Percentiles rank a stretch among this genome's conserved stretches.
Evolutionary conservation across 30 jellyfish, hydroid and myxozoan species (phyloP).

Genomic region (Sanderia malayensis): DNA sequence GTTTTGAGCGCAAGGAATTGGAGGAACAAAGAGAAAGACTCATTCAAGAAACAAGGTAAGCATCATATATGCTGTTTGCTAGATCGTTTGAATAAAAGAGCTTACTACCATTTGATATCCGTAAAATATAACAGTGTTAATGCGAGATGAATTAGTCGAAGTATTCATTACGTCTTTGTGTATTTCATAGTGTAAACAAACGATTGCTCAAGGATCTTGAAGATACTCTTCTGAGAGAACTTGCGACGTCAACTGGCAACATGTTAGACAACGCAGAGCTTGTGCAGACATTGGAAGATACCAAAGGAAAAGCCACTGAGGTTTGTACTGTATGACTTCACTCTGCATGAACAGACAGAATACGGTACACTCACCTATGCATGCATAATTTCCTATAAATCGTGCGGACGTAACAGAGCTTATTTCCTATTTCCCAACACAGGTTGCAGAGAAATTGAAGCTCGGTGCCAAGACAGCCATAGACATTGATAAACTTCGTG

Average conservation of each 20-base stretch:
- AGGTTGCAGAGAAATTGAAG: conserved; percentile 96
- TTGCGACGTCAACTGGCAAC: conserved; percentile 98
- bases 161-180: neutral
- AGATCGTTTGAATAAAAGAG: no score
- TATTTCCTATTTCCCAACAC: no score
- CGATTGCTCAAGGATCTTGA: conserved; percentile 92
- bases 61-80: no score
- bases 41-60: conserved; percentile 98
- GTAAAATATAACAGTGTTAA: no score
- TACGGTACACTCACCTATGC: no score
- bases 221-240: conserved; percentile 92
- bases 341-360: no score
- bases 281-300: conserved; percentile 95
- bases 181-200: conserved; percentile 77
- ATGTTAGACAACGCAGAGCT: conserved; percentile 96
- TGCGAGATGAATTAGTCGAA: no score
- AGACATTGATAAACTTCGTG: conserved; percentile 92
- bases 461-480: conserved; percentile 98
- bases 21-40: conserved; percentile 98
- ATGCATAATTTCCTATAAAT: no score
- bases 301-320: conserved; percentile 97
- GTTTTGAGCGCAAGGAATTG: conserved; percentile 89
- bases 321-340: no score
- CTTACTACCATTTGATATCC: no score
- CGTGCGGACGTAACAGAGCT: no score